A percentile compares a stretch with the other conserved stretches of the same genome.
Evolutionary conservation across 92 coral and sea anemone genomes (phyloP).

Genomic region (Muricea muricata): DNA sequence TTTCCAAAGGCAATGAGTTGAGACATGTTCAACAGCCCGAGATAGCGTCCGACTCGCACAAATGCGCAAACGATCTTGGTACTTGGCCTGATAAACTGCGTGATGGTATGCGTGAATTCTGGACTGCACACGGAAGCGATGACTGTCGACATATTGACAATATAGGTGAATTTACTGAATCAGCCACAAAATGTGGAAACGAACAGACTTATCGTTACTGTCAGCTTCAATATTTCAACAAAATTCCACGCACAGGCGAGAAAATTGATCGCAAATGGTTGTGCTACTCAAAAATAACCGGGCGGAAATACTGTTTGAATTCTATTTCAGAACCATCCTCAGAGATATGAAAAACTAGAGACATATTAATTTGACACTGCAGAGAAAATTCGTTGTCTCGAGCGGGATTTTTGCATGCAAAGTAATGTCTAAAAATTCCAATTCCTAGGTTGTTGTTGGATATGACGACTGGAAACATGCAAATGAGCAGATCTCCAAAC

Average conservation of each 20-base stretch:
- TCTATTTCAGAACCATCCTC: too few relatives aligned
- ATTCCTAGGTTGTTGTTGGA: slow-evolving; percentile 19
- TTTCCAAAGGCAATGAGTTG: neutral
- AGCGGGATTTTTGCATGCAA: slow-evolving; percentile 39
- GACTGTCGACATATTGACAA: slow-evolving; percentile 35
- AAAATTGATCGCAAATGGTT: slow-evolving; percentile 40
- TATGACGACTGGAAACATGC: slow-evolving; percentile 42
- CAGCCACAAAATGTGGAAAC: slow-evolving; percentile 44
- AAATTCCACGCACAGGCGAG: slow-evolving; percentile 45
- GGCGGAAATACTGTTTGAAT: slow-evolving; percentile 26
- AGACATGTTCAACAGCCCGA: neutral
- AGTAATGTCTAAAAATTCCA: slow-evolving; percentile 25
- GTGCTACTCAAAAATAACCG: slow-evolving; percentile 27
- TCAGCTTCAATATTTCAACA: slow-evolving; percentile 26
- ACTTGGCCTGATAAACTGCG: slow-evolving; percentile 29
- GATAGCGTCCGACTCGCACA: neutral
- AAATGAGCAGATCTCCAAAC: slow-evolving; percentile 17
- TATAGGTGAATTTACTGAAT: slow-evolving; percentile 16
- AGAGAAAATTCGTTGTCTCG: too few relatives aligned
- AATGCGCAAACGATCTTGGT: slow-evolving; percentile 36
- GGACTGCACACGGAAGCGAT: slow-evolving; percentile 21
- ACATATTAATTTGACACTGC: too few relatives aligned
- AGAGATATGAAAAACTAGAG: too few relatives aligned
- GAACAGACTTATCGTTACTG: slow-evolving; percentile 24
- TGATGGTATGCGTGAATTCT: slow-evolving; percentile 16